phyloP scores from a whole-genome alignment of 2,113 vertebrate genomes.

The Rhabdornis inornatus region DNA sequence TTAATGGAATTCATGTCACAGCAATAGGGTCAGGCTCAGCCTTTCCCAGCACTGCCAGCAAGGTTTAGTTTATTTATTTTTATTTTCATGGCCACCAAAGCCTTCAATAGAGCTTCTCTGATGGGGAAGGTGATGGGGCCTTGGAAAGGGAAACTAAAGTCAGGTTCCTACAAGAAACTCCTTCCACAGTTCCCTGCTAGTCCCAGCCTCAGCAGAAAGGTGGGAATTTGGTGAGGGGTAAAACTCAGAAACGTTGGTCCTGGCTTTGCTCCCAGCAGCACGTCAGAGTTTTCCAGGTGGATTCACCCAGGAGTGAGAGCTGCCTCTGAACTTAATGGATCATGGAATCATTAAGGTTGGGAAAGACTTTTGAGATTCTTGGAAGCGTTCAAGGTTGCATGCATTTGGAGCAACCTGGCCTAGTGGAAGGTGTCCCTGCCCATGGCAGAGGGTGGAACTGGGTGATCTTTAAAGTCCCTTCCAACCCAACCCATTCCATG shows the following conservation, averaged over 20 bases:
- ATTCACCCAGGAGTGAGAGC: not conserved
- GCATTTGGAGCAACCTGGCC: not conserved
- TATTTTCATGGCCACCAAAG: not conserved
- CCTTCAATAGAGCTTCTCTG: not conserved
- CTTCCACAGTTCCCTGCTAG: accelerated
- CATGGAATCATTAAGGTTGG: not conserved
- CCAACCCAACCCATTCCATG: not conserved
- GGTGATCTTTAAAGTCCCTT: not conserved
- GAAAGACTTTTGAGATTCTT: not conserved
- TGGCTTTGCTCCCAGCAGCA: not conserved
- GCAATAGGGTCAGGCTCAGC: not conserved
- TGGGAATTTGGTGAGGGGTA: not conserved
- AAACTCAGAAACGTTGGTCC: accelerated
- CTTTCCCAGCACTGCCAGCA: not conserved
- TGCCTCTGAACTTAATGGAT: not conserved
- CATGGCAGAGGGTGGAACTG: not conserved
- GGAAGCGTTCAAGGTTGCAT: not conserved
- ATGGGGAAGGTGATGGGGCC: not conserved
- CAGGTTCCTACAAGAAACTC: not conserved
- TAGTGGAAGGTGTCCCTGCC: not conserved
- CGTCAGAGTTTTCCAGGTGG: not conserved
- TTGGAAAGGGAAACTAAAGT: not conserved
- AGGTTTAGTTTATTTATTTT: not conserved
- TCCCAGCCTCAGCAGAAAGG: not conserved
- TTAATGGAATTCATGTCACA: not conserved